A percentile compares a stretch with the other conserved stretches of the same genome.
Evolutionary conservation across 2,888 invertebrate genomes (phyloP).

Genomic region (Temnothorax unifasciatus): DNA sequence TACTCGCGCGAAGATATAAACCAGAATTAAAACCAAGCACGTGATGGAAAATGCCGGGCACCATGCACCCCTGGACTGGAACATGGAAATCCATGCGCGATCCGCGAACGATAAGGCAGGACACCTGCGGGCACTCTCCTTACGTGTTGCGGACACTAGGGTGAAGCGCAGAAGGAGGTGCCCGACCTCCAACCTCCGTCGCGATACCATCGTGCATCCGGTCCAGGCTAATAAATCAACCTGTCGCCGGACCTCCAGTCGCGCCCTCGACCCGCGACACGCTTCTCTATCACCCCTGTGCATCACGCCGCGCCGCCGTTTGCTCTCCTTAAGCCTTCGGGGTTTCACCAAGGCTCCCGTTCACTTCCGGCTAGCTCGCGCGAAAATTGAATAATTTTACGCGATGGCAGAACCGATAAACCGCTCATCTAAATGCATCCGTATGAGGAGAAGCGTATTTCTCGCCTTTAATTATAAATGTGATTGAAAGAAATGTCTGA

Average conservation of each 20-base stretch:
- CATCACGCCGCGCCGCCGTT: slow-evolving; percentile 6
- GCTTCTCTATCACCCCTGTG: slow-evolving; percentile 41
- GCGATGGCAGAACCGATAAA: slow-evolving; percentile 15
- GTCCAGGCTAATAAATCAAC: slow-evolving; percentile 75
- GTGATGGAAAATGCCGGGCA: background rate
- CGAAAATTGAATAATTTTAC: slow-evolving; percentile 41
- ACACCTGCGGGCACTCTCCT: slow-evolving; percentile 43
- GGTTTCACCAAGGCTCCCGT: background rate
- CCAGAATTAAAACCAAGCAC: background rate
- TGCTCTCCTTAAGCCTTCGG: slow-evolving; percentile 30
- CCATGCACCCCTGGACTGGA: slow-evolving; percentile 3
- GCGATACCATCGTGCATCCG: slow-evolving; percentile 72
- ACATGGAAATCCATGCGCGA: slow-evolving; percentile 52
- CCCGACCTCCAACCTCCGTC: slow-evolving; percentile 63
- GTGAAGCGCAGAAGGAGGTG: slow-evolving; percentile 55
- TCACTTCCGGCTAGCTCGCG: background rate
- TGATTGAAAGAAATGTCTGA: background rate
- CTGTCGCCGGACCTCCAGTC: slow-evolving; percentile 71
- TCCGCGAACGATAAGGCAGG: slow-evolving; percentile 53
- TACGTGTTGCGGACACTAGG: slow-evolving; percentile 28
- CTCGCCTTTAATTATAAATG: background rate
- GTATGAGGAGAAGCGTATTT: background rate
- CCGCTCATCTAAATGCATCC: background rate
- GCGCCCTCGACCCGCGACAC: slow-evolving; percentile 70
- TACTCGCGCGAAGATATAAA: background rate